Evolutionary conservation across 2,797 vertebrate genomes (phyloP), one percentile per base, ranked within the genome.

Genomic region (Spinus olivaceus): DNA sequence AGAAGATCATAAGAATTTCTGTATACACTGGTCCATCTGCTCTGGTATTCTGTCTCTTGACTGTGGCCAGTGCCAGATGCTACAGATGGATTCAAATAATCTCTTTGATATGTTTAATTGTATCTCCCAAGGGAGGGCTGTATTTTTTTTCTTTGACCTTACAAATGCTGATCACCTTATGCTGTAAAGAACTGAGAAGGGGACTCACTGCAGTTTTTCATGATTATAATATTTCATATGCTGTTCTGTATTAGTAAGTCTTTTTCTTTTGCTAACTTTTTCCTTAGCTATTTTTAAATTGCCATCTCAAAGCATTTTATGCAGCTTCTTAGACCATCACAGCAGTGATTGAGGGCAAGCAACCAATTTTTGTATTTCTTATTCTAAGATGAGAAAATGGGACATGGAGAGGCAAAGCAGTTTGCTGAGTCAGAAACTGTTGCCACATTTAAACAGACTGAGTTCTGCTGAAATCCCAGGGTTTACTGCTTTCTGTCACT

Each of bases 51-150:
- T 81, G 49, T 92, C 76, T 95, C 89, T 47, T 83, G 44, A 77
- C 76, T 2, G 6, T 81, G 89, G 50, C 77, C 74, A 84, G 49
- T 66, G 89, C 92, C 95, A 96, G 89, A 90, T 97, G 95, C 92
- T 94, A n/a, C 92, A 90, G 91, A 94, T 92, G 94, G 89, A 94
- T 2, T 4, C 63, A 94, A 88, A 94, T 90, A 94, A 95, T 80
- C 42, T 86, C 82, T 94, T 90, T 90, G 89, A 88, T 94, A 79
- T 46, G 17, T 89, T 88, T 94, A 96, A 94, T 94, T 94, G 70
- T 94, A 72, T 84, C 91, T 95, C 92, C 60, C 87, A 86, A 66
- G 80, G 87, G 73, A 90, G 73, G 4, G 18, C 27, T 92, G 60
- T 61, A 14, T 2, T 19, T 87, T 95, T 92, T 92, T 89, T 13